Base-by-base conservation (phyloP, 2,888 invertebrate species). In the Acrobasis suavella region DNA sequence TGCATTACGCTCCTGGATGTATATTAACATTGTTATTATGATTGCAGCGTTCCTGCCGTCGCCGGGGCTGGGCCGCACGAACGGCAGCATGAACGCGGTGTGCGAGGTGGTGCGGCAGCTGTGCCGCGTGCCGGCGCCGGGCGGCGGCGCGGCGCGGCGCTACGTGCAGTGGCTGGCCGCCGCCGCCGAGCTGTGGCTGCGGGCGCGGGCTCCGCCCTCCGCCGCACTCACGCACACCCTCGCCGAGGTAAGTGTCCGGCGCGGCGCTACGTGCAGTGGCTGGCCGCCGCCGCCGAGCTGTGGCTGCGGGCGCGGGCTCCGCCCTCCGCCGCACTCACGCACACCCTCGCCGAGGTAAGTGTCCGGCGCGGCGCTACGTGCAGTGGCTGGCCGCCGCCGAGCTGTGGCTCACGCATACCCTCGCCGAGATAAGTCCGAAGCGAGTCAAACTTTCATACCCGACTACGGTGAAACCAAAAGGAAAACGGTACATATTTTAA, bases 31-130 rank as follows among this genome's bases (percentile, higher is more conserved):
- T 42, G 39, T 39, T 38, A 37, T 55, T 22, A 32, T 15, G 46
- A n/a, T 56, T 1, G 2, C 74, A 89, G 89, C 88, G 50, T 89
- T 89, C 80, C 87, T 86, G 67, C 65, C 72, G 54, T 50, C 69
- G 46, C 58, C 70, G 85, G 39, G 67, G 17, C 59, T 63, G 81
- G 64, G 72, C 2, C 80, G 79, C 54, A 65, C 68, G 46, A 70
- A 78, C 73, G 79, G 82, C 73, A 84, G 93, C 67, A 91, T 93
- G 76, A 89, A 90, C 77, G 88, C 93, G 42, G 96, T 97, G 38
- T 96, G 97, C 73, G 96, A 96, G 85, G 91, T 97, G 64, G 92
- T 97, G 63, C 96, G 96, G 73, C 96, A 96, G 83, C 93, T 98
- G 65, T 97, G 97, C 73, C 95, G 93, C 71, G 78, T 80, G 69